Evolutionary conservation across 35 echinoderm and acorn worm genomes (phyloP).

Genomic region (Amphiura filiformis): DNA sequence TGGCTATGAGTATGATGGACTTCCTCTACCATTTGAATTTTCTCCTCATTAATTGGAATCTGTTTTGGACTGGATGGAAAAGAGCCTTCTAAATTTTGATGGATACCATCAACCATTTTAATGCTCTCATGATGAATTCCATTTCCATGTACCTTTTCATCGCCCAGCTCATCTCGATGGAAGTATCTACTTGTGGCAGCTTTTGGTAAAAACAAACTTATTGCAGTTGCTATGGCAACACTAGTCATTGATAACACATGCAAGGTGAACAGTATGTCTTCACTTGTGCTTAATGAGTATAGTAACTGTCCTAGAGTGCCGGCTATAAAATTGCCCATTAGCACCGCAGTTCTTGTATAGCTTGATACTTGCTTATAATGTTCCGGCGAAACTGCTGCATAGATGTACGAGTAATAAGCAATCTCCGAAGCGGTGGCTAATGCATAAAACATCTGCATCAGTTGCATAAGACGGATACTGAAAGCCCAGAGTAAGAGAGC

Average conservation of each 20-base stretch:
- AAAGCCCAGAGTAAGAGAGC: constrained; percentile 60
- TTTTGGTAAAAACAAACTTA: constrained; percentile 62
- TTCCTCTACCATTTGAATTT: too few relatives aligned
- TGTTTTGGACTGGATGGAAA: background rate
- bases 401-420: constrained; percentile 95
- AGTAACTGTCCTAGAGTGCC: constrained; percentile 71
- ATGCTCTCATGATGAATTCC: too few relatives aligned
- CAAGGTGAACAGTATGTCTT: constrained; percentile 46
- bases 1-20: too few relatives aligned
- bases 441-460: constrained; percentile 95
- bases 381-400: constrained; percentile 73
- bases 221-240: constrained; percentile 57
- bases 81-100: too few relatives aligned
- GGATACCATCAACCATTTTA: too few relatives aligned
- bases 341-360: constrained; percentile 64
- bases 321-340: constrained; percentile 66
- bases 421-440: constrained; percentile 88
- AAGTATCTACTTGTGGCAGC: constrained; percentile 80
- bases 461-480: constrained; percentile 64
- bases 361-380: constrained; percentile 86
- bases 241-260: constrained; percentile 59
- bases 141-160: too few relatives aligned
- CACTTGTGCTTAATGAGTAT: constrained; percentile 39
- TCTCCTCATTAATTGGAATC: too few relatives aligned
- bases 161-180: constrained; percentile 18